phyloP scores from a whole-genome alignment of 2,888 invertebrate genomes.

The Bombylius discolor region DNA sequence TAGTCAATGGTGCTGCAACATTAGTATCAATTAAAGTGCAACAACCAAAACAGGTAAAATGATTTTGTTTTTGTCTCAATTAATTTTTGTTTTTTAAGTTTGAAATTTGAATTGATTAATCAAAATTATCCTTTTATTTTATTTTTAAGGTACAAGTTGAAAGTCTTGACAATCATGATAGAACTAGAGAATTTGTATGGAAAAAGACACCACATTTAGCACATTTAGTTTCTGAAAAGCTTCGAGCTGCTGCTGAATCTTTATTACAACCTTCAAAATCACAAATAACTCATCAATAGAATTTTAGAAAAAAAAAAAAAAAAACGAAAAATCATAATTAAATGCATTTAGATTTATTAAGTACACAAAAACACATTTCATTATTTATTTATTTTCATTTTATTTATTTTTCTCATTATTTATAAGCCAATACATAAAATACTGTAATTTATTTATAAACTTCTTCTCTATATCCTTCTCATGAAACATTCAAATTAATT shows the following conservation, averaged over 20 bases:
- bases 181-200: conserved; percentile 74
- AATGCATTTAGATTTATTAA: too few relatives aligned
- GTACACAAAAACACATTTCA: too few relatives aligned
- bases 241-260: conserved; percentile 40
- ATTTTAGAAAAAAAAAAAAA: too few relatives aligned
- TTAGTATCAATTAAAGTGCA: conserved; percentile 72
- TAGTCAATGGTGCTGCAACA: conserved; percentile 68
- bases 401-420: too few relatives aligned
- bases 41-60: conserved; percentile 69
- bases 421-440: too few relatives aligned
- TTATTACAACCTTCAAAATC: conserved; percentile 25
- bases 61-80: not conserved
- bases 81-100: not conserved
- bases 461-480: too few relatives aligned
- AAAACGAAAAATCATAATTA: too few relatives aligned
- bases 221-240: conserved; percentile 67
- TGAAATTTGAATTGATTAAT: not conserved
- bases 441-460: too few relatives aligned
- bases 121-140: not conserved
- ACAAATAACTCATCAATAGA: not conserved
- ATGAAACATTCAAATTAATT: too few relatives aligned
- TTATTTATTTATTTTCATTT: too few relatives aligned
- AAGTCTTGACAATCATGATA: conserved; percentile 67
- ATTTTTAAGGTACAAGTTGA: conserved; percentile 62
- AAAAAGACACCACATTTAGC: conserved; percentile 71